A percentile compares a stretch with the other conserved stretches of the same genome.
Evolutionary conservation across 2,113 vertebrate genomes (phyloP).

Genomic region (Castor canadensis): DNA sequence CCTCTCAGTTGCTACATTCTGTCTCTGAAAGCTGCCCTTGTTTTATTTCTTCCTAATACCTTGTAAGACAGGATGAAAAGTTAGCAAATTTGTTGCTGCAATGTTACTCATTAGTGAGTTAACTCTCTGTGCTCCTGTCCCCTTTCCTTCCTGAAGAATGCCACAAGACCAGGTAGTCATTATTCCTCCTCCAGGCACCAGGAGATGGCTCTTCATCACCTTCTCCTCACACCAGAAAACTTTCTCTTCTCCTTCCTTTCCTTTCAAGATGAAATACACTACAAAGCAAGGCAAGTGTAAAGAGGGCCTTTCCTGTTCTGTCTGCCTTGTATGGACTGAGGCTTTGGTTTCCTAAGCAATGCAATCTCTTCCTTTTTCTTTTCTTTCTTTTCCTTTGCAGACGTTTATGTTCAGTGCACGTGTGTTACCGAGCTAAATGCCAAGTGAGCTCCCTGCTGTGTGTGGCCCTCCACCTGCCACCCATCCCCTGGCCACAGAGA

Average conservation of each 20-base stretch:
- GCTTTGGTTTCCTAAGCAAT: constrained; percentile 29
- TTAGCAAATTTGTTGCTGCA: background rate
- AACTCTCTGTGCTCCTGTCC: background rate
- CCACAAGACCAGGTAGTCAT: background rate
- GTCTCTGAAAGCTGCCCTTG: background rate
- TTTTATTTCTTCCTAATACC: background rate
- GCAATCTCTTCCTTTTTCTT: background rate
- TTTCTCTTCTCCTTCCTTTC: background rate
- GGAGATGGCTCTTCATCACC: background rate
- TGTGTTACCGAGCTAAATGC: constrained; percentile 69
- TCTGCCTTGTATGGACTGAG: background rate
- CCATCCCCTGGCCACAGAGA: constrained; percentile 49
- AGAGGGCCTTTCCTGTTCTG: background rate
- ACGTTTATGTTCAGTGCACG: constrained; percentile 37
- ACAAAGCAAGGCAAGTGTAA: too few species aligned
- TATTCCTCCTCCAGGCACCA: background rate
- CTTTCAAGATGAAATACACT: background rate
- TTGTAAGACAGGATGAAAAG: background rate
- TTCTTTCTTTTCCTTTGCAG: constrained; percentile 21
- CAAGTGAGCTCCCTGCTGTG: constrained; percentile 41
- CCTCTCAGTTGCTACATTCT: constrained; percentile 64
- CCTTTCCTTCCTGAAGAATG: background rate
- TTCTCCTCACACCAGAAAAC: background rate
- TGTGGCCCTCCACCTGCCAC: background rate
- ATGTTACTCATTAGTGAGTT: background rate